Conservation (phyloP, 2,888 invertebrate species). For the Hemistola chrysoprasaria region DNA sequence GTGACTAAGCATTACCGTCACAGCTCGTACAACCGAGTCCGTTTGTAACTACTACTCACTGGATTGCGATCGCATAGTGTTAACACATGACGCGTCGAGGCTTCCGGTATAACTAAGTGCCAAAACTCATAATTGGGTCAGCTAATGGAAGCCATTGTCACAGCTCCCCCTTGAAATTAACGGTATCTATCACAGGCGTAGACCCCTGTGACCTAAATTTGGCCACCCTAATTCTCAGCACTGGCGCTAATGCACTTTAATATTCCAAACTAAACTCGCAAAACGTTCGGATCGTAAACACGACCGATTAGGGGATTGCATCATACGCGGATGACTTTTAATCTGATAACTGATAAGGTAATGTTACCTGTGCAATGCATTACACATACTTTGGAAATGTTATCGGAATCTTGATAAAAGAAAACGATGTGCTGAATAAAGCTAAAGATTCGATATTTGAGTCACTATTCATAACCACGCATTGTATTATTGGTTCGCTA, state of each 20-base stretch:
- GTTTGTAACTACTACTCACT: conserved; percentile 10
- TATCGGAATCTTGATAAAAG: conserved; percentile 10
- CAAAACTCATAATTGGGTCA: conserved; percentile 34
- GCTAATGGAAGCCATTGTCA: conserved; percentile 37
- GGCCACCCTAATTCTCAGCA: conserved; percentile 18
- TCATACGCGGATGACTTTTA: conserved; percentile 11
- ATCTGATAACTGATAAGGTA: conserved; percentile 15
- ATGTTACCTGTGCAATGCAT: conserved; percentile 21
- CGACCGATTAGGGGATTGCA: conserved; percentile 13
- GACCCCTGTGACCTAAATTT: conserved; percentile 37
- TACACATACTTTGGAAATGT: conserved; percentile 17
- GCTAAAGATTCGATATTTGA: too few relatives aligned
- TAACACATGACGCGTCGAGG: conserved; percentile 14
- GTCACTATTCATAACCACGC: too few relatives aligned
- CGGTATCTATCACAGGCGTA: conserved; percentile 24
- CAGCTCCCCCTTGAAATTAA: conserved; percentile 34
- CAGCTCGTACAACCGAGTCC: conserved; percentile 7
- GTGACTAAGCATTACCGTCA: conserved; percentile 24
- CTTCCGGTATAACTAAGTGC: conserved; percentile 26
- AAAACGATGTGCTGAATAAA: conserved; percentile 5
- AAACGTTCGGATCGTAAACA: neutral
- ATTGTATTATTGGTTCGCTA: too few relatives aligned
- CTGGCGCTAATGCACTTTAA: conserved; percentile 19
- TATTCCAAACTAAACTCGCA: conserved; percentile 3
- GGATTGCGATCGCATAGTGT: conserved; percentile 12